Percentiles rank a stretch among this genome's conserved stretches.
These are phyloP conservation scores for Drosophila aff. DNA, from an alignment of 1,140 invertebrate species.

Conservation along the genomic window DNA sequence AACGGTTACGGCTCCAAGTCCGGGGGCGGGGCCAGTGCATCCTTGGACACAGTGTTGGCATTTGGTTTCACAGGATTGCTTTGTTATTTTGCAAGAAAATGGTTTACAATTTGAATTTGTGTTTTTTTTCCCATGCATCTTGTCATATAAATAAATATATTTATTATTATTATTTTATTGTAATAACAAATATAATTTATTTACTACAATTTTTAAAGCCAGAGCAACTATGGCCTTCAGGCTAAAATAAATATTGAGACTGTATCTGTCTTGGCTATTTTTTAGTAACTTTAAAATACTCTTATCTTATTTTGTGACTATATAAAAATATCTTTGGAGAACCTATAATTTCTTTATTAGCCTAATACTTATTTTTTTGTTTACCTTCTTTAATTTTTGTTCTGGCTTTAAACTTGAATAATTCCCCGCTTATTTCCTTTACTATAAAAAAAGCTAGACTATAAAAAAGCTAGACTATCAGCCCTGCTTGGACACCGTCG, in stretches of 20 bases:
- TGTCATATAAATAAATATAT: too few species aligned
- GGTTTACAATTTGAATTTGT: background rate
- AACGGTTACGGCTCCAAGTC: constrained; percentile 14
- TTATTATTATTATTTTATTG: background rate
- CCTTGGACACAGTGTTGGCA: background rate
- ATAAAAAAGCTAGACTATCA: constrained; percentile 13
- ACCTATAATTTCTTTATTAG: too few species aligned
- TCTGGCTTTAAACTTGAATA: background rate
- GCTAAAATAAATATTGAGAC: too few species aligned
- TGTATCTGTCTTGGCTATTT: too few species aligned
- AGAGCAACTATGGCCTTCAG: too few species aligned
- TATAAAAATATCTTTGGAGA: too few species aligned
- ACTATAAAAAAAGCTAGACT: constrained; percentile 7
- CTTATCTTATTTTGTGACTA: background rate
- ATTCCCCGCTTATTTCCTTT: background rate
- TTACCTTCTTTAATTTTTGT: too few species aligned
- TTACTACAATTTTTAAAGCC: too few species aligned
- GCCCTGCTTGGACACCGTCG: constrained; percentile 3
- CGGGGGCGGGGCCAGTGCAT: constrained; percentile 5
- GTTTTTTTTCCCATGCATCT: background rate
- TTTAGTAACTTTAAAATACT: too few species aligned
- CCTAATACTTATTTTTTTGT: too few species aligned
- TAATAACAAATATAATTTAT: background rate
- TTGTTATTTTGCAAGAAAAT: background rate
- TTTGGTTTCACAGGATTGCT: too few species aligned